Conservation (phyloP, 1,140 invertebrate genomes). For the Drosophila kanapiae region DNA sequence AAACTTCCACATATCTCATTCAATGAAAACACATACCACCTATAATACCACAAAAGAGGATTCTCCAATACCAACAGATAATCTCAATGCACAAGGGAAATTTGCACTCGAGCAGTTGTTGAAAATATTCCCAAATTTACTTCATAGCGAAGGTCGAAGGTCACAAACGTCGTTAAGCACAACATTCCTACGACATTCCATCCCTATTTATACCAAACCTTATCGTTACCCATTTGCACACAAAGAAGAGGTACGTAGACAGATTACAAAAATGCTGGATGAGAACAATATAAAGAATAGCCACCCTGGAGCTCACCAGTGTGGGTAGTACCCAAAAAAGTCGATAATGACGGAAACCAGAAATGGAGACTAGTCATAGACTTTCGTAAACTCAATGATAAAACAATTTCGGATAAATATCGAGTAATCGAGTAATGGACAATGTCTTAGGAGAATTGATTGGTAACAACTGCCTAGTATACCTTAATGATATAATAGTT, state of each 20-base stretch:
- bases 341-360: background rate
- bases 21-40: too few species aligned
- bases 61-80: too few species aligned
- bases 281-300: slow-evolving; percentile 18
- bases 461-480: background rate
- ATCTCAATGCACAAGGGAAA: slow-evolving; percentile 3
- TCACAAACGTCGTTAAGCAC: slow-evolving; percentile 4
- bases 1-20: too few species aligned
- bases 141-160: slow-evolving; percentile 5
- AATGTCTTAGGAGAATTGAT: background rate
- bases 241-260: slow-evolving; percentile 10
- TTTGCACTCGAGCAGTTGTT: background rate
- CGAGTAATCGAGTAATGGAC: background rate
- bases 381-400: slow-evolving; percentile 9
- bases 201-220: background rate
- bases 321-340: background rate
- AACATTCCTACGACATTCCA: slow-evolving; percentile 4
- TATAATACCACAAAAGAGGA: too few species aligned
- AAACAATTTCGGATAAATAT: slow-evolving; percentile 11
- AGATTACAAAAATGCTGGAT: slow-evolving; percentile 20
- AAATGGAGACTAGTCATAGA: slow-evolving; percentile 12
- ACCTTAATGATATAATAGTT: background rate
- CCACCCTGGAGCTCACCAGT: slow-evolving; percentile 19
- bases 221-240: slow-evolving; percentile 7
- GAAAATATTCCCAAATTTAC: background rate